These are phyloP conservation scores for Zapus hudsonius DNA, from an alignment of 2,113 vertebrate genomes.

Conservation along the genomic window DNA sequence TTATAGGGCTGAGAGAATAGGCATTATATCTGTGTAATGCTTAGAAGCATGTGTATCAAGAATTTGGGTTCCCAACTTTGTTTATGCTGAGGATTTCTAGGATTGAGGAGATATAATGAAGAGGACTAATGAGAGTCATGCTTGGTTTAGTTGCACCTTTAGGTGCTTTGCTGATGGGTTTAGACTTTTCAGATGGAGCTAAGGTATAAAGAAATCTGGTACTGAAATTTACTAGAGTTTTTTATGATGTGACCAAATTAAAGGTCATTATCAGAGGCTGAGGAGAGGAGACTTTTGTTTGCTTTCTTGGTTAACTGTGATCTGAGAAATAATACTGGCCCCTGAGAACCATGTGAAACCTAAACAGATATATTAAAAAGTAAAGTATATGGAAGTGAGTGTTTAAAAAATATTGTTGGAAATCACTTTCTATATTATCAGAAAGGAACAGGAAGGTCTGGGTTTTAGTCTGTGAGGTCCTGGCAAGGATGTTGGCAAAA, in stretches of 20 bases:
- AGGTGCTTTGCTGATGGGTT: background rate
- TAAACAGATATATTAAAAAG: background rate
- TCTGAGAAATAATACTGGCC: background rate
- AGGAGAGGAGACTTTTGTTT: background rate
- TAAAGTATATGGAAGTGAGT: background rate
- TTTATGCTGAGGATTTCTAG: conserved; percentile 18
- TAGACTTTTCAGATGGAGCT: background rate
- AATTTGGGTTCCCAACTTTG: too few relatives aligned
- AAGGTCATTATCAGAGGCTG: background rate
- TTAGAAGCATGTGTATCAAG: background rate
- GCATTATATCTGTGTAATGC: background rate
- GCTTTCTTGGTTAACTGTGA: background rate
- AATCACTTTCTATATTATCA: background rate
- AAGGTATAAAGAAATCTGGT: background rate
- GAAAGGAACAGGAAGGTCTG: background rate
- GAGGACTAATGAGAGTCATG: background rate
- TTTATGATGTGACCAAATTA: background rate
- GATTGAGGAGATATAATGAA: background rate
- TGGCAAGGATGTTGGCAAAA: background rate
- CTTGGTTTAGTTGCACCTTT: background rate
- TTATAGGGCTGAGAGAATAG: background rate
- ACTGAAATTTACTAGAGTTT: background rate
- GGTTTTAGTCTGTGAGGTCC: background rate
- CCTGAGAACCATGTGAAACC: background rate
- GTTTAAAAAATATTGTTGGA: background rate